These are phyloP conservation scores for Phrynosoma platyrhinos DNA, from an alignment of 2,113 vertebrate genomes.

Conservation along the genomic window DNA sequence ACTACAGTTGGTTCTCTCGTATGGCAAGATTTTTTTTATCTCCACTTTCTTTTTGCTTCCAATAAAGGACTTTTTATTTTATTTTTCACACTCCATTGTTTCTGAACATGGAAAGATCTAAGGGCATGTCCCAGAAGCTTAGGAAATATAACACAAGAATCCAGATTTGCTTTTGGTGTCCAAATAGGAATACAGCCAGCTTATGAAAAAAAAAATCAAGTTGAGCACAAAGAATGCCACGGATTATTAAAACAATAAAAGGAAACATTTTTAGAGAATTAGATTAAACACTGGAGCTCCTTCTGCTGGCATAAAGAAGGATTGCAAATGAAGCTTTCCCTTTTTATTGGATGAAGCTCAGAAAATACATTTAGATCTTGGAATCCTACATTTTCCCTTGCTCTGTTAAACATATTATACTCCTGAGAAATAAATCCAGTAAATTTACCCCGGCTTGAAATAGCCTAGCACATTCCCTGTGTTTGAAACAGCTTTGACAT, in stretches of 20 bases:
- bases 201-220: background rate
- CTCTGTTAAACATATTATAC: background rate
- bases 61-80: background rate
- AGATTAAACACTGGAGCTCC: background rate
- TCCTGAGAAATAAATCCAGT: background rate
- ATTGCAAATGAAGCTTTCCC: background rate
- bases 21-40: too few species aligned
- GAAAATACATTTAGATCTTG: background rate
- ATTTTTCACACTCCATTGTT: background rate
- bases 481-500: background rate
- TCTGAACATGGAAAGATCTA: background rate
- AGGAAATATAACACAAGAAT: background rate
- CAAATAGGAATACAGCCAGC: background rate
- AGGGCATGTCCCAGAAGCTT: too few species aligned
- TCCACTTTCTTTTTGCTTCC: background rate
- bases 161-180: background rate
- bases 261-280: accelerated
- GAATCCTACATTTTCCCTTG: background rate
- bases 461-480: background rate
- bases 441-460: background rate
- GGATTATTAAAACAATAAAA: background rate
- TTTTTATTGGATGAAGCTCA: accelerated
- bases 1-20: accelerated
- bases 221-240: background rate
- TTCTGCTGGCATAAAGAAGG: accelerated